Base-by-base conservation (phyloP, 2,797 vertebrate species). In the Microctenopoma stevenorrisi region DNA sequence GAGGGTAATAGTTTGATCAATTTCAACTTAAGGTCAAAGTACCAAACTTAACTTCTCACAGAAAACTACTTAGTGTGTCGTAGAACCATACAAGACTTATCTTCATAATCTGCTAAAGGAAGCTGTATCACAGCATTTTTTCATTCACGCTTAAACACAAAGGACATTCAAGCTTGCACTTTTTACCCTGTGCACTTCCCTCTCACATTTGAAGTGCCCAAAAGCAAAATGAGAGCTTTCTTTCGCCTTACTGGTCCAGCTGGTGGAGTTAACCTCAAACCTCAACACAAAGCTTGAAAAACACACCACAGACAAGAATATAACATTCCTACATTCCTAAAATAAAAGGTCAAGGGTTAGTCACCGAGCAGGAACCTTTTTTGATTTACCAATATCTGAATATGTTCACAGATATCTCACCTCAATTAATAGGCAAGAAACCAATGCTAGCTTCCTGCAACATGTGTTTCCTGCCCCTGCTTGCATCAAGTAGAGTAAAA, bases 351-450 rank as follows among this genome's bases (percentile, higher is more conserved):
- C 79, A 83, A 54, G 76, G 68, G 72, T 81, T 58, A 64, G 47
- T 15, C 44, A 48, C 16, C 43, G 64, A 50, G 0, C 28, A n/a
- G 43, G 35, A 4, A 22, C 18, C 44, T 25, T 35, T 22, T 42
- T 22, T 13, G 50, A 3, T 26, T 47, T 15, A 18, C 15, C 40
- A 6, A 28, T 7, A 22, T 51, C 16, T 25, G 10, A 35, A 30
- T 10, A 15, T 7, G n/a, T 0, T 18, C 22, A 33, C 37, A 38
- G 37, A 38, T 38, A 12, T 12, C 81, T 84, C 77, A 87, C 77
- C 72, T 86, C 55, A 11, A 86, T 78, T 51, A 87, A 70, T 54
- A 87, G 66, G 69, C 76, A 89, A 14, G 86, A 88, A 50, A 88
- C 43, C 22, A 84, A 65, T 7, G 74, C 55, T 59, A 72, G 69